A percentile compares a stretch with the other conserved stretches of the same genome.
Conservation (phyloP, 2,113 vertebrate species). For the Mionectes macconnelli region DNA sequence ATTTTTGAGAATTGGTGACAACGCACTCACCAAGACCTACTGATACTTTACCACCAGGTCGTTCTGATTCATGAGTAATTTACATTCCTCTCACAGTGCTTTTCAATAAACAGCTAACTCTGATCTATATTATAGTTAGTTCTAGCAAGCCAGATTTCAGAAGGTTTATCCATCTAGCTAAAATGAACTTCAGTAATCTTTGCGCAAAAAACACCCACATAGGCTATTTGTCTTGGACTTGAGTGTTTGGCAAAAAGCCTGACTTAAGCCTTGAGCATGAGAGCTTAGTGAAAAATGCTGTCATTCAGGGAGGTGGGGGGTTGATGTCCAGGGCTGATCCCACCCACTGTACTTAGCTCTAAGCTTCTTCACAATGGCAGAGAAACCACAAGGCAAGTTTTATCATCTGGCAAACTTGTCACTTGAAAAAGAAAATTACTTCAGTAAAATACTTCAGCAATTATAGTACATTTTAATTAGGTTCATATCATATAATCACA, state of each 20-base stretch:
- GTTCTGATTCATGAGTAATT: not conserved
- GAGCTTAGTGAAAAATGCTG: constrained; percentile 70
- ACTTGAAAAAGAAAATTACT: constrained; percentile 75
- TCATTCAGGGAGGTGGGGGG: constrained; percentile 25
- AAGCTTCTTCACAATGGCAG: constrained; percentile 75
- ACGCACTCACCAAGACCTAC: not conserved
- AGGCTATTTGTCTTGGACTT: constrained; percentile 75
- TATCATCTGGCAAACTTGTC: constrained; percentile 83
- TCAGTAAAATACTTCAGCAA: constrained; percentile 83
- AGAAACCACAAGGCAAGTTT: constrained; percentile 85
- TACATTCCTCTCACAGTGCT: not conserved
- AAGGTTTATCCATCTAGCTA: constrained; percentile 63
- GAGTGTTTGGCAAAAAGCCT: constrained; percentile 73
- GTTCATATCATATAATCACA: constrained; percentile 76
- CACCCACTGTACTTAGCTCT: constrained; percentile 70
- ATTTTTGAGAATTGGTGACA: not conserved
- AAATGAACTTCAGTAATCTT: constrained; percentile 73
- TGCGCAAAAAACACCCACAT: constrained; percentile 73
- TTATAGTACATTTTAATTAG: constrained; percentile 80
- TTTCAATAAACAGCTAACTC: constrained; percentile 51
- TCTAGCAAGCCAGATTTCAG: constrained; percentile 64
- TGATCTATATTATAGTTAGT: constrained; percentile 49
- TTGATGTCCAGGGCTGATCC: constrained; percentile 73
- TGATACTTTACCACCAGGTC: not conserved
- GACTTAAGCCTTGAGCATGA: constrained; percentile 71